Base-by-base conservation (phyloP, 2,113 vertebrate genomes). In the Myrmecobius fasciatus region DNA sequence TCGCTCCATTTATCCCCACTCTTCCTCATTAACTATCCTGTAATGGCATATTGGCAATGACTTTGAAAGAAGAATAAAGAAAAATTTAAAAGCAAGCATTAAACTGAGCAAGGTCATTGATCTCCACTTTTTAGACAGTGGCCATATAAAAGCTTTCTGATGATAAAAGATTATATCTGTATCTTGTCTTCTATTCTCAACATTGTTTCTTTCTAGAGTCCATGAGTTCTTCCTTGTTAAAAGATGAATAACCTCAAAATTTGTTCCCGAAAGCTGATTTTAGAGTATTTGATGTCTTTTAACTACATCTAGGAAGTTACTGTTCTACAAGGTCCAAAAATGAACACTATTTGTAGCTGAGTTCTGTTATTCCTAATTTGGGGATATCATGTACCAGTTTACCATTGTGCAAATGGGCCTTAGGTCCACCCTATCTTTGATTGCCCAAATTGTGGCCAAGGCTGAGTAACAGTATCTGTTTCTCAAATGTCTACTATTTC, bases 51-150 rank as follows among this genome's bases (percentile, higher is more conserved):
- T 91, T 52, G 89, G n/a, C 43, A 95, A 88, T 47, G n/a, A 67
- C 91, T 53, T 96, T 92, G 60, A 54, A 95, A 92, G 53, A 28
- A 75, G 24, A 93, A 89, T 60, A 91, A 92, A 75, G 28, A 92
- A 90, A 93, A 89, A 92, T 1, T 83, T 91, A 53, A 94, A 96
- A 91, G 48, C 48, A 91, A 94, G 89, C 83, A 1, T 67, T 54
- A 1, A 51, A 92, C 54, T 51, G 60, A 89, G 8, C 89, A 47
- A 52, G 10, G 54, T 89, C 31, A 52, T 46, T 53, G 54, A 91
- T 56, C 8, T 28, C 53, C 54, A 8, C 92, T 93, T 89, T 49
- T 75, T 94, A 52, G 90, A 53, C 89, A 36, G 56, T 93, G 10
- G 46, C 3, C 0, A 3, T 43, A 0, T 31, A 7, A 3, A 0